Evolutionary conservation across 2,797 vertebrate genomes (phyloP), one percentile per base, ranked within the genome.

Genomic region (Ptychadena robeensis): DNA sequence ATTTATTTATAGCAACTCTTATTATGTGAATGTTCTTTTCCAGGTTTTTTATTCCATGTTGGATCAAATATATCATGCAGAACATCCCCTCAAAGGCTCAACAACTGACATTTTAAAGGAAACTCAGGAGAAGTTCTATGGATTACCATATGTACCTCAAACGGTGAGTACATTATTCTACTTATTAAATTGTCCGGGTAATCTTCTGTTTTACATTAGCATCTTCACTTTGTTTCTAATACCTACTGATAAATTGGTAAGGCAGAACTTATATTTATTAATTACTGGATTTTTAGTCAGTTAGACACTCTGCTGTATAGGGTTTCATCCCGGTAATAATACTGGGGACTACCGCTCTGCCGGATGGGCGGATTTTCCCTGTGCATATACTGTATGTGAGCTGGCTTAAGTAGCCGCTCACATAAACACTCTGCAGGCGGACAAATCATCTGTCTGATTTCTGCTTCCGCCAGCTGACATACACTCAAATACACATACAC

Each of bases 31-130:
- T 12, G n/a, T 88, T 87, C 1, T 66, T 61, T 9, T 86, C 61
- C 87, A 99, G 98, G 94, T 99, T 78, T 99, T 99, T 88, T 99
- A 99, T 83, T 95, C 98, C 12, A 93, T 92, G 37, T 91, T 99
- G 94, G 98, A 99, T 90, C 98, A 99, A 89, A 93, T 97, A 86
- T 99, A 99, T 90, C 98, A 99, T 9, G 88, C 95, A 63, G 90
- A 93, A 86, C 96, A 97, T 61, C 97, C 93, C 40, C 82, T 96
- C 67, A 92, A 91, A 86, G 88, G 74, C 38, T 96, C 96, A 79
- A 98, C 96, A 77, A 98, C 96, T 35, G 96, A 97, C 40, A 94
- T 97, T 90, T 92, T 99, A 85, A 92, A 94, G 87, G 95, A 97
- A 85, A 95, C 95, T 22, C 98, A 99, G 88, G 94, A 96, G 86